Conservation (phyloP, 2,797 vertebrate genomes). For the Pelodytes ibericus region DNA sequence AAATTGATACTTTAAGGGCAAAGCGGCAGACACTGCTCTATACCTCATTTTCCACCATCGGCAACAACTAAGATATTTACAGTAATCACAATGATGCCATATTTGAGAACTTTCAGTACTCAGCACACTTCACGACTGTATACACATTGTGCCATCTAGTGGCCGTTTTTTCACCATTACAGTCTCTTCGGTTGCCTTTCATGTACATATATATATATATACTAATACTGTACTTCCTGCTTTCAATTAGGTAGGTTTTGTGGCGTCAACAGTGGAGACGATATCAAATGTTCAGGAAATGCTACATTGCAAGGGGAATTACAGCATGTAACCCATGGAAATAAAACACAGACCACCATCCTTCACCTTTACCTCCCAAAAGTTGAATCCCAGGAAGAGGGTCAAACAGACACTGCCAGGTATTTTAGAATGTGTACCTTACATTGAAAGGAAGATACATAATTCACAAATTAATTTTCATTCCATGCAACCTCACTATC, state of each 20-base stretch:
- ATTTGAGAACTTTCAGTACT: too few relatives aligned
- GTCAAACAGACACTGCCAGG: conserved; percentile 2
- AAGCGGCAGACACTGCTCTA: too few relatives aligned
- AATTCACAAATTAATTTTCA: too few relatives aligned
- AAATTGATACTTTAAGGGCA: too few relatives aligned
- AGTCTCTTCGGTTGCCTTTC: too few relatives aligned
- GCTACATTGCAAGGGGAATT: not conserved
- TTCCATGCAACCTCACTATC: too few relatives aligned
- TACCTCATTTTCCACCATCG: too few relatives aligned
- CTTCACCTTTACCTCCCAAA: conserved; percentile 26
- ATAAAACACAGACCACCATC: conserved; percentile 17
- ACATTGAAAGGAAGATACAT: too few relatives aligned
- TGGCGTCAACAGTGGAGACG: not conserved
- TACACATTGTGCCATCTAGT: not conserved
- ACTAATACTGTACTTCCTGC: not conserved
- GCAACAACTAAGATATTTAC: too few relatives aligned
- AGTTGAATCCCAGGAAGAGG: conserved; percentile 8
- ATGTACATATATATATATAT: not conserved
- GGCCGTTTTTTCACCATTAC: too few relatives aligned
- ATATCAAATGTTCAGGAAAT: not conserved
- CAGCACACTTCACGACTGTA: not conserved
- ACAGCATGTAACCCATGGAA: not conserved
- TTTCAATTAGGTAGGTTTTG: not conserved
- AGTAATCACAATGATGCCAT: too few relatives aligned
- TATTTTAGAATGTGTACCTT: too few relatives aligned